Evolutionary conservation across 2,113 vertebrate species (phyloP), one percentile per base, ranked within the genome.

Genomic region (Nicator chloris): DNA sequence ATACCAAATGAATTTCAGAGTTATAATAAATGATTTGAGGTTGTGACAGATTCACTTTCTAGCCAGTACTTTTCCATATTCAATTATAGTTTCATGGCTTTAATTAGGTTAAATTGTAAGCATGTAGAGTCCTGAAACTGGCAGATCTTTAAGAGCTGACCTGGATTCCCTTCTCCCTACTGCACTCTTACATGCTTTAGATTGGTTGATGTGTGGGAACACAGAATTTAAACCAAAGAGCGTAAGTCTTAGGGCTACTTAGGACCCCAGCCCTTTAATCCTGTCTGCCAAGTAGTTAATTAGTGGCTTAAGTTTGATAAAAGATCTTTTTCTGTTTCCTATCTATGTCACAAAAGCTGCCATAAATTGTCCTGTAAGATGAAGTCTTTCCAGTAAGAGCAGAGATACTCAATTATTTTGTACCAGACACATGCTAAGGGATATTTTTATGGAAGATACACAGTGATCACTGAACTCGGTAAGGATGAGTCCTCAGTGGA

Each of bases 151-250:
- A 66, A 69, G 16, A 82, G 13, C 4, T 60, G 71, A 56, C 19
- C 76, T 54, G 50, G 37, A 23, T 39, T 78, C 30, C 31, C 26
- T 35, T 27, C 24, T 80, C 22, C 17, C 40, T 31, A 35, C 30
- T 71, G 23, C 72, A 90, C 14, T 69, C 35, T 88, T 71, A 54
- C 23, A 40, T 80, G 85, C 35, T 94, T 95, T 90, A 56, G 33
- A 60, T 77, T 73, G 81, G 35, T 63, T 81, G 80, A 63, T 33
- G 54, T 77, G 39, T 77, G 59, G 42, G 63, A 95, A 95, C 59
- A 66, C 15, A 65, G 65, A 92, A 70, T 82, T 77, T 83, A 95
- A 91, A 80, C 47, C 30, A 42, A 95, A 86, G 51, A 85, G 31
- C 11, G 1, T 45, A 81, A 78, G 30, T 70, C 26, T 90, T 76